Percentiles rank a stretch among this genome's conserved stretches.
phyloP scores from a whole-genome alignment of 2,797 vertebrate genomes.

The Novumbra hubbsi region DNA sequence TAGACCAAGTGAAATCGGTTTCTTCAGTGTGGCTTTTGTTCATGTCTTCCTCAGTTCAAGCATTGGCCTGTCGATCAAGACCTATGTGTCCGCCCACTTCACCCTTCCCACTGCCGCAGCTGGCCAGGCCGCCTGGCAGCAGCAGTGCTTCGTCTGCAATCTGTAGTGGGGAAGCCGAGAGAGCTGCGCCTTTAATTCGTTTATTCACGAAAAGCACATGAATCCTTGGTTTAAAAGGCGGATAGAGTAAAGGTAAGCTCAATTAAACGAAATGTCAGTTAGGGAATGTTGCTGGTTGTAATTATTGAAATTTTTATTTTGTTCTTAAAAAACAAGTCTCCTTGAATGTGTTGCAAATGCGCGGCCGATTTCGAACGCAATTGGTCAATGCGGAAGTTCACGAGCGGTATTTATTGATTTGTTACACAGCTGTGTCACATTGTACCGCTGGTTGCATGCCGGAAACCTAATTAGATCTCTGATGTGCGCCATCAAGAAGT shows the following conservation, averaged over 20 bases:
- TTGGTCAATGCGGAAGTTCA: constrained; percentile 57
- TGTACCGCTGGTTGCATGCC: not conserved
- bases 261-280: not conserved
- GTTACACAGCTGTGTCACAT: constrained; percentile 5
- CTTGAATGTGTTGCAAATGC: constrained; percentile 28
- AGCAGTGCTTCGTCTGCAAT: constrained; percentile 35
- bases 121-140: constrained; percentile 29
- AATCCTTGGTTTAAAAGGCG: not conserved
- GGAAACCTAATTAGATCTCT: not conserved
- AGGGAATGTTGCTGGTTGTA: not conserved
- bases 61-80: constrained; percentile 49
- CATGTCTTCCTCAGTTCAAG: constrained; percentile 28
- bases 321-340: constrained; percentile 14
- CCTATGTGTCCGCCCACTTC: constrained; percentile 51
- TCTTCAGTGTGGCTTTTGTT: constrained; percentile 44
- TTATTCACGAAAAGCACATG: constrained; percentile 24
- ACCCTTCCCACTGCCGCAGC: constrained; percentile 50
- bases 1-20: constrained; percentile 27
- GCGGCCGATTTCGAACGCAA: constrained; percentile 46
- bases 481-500: not conserved
- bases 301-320: constrained; percentile 1
- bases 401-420: constrained; percentile 19
- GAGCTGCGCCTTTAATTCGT: constrained; percentile 39
- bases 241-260: constrained; percentile 34
- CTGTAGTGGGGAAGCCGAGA: constrained; percentile 36